Percentiles rank a stretch among this genome's conserved stretches.
phyloP scores from a whole-genome alignment of 2,888 invertebrate species.

The Pseudococcus longispinus region DNA sequence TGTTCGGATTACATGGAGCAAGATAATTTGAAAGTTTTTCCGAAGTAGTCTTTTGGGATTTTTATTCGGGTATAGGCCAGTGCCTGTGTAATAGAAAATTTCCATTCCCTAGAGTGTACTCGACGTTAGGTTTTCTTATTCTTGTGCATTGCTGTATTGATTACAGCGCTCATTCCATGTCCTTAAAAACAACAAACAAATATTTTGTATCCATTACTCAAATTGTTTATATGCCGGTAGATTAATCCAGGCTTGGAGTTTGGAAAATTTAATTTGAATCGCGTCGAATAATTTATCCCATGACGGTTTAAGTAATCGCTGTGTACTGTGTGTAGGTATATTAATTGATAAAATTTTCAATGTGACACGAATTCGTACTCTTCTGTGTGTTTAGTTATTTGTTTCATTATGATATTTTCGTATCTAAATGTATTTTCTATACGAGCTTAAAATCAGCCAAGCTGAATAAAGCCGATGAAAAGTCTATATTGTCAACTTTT shows the following conservation, averaged over 20 bases:
- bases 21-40: constrained; percentile 9
- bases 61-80: background rate
- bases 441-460: too few relatives aligned
- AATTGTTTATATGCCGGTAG: background rate
- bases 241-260: background rate
- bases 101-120: background rate
- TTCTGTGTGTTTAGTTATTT: background rate
- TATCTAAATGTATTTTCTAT: too few relatives aligned
- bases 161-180: background rate
- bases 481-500: too few relatives aligned
- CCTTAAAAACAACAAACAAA: background rate
- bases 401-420: too few relatives aligned
- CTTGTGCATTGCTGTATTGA: background rate
- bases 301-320: background rate
- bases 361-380: background rate
- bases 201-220: background rate
- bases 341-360: background rate
- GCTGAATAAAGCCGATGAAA: too few relatives aligned
- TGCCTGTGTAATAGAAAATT: background rate
- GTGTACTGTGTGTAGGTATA: too few relatives aligned
- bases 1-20: background rate
- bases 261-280: background rate
- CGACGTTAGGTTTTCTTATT: background rate
- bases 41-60: constrained; percentile 13
- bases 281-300: background rate